Evolutionary conservation across 2,113 vertebrate genomes (phyloP), one percentile per base, ranked within the genome.

Genomic region (Emydocephalus ijimae): DNA sequence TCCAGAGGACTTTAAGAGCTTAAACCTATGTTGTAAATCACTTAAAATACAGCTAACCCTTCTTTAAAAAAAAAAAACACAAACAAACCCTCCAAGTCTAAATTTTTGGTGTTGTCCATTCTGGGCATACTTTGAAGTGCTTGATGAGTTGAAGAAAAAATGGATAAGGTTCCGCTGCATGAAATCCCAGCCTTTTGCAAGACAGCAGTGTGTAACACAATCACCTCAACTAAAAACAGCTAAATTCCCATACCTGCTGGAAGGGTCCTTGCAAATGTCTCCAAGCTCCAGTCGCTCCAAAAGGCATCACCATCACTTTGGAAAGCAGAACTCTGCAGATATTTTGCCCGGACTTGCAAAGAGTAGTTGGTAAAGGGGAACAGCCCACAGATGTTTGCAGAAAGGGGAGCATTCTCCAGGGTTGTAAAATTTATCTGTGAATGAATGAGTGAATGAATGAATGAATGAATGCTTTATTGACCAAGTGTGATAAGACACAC

Each of bases 231-330:
- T n/a, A 50, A 50, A 88, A 21, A 54, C 5, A 57, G 3, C 1
- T 26, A 14, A 29, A 1, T 52, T 55, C 15, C 23, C 94, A 5
- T 64, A 95, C 95, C 94, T 45, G 52, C 18, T 1, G 93, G 55
- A 5, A 91, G 81, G 21, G 95, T 95, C 26, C 15, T 88, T 21
- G 88, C 90, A 7, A 81, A 89, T 39, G 23, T 85, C 29, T 85
- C 88, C 2, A 29, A 2, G n/a, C 95, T 95, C 95, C 95, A 95
- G 45, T 94, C 52, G 3, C 94, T 95, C 94, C 94, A 95, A 39
- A 12, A 39, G 1, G 91, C 69, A 1, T 29, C 85, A 61, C 87
- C 81, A 0, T 88, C 89, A 5, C 93, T 94, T 89, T 92, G 91
- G 56, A 69, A n/a, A 86, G 48, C 91, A 43, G 18, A 24, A 0